Base-by-base conservation (phyloP, 2,888 invertebrate species). In the Troglohyphantes excavatus region DNA sequence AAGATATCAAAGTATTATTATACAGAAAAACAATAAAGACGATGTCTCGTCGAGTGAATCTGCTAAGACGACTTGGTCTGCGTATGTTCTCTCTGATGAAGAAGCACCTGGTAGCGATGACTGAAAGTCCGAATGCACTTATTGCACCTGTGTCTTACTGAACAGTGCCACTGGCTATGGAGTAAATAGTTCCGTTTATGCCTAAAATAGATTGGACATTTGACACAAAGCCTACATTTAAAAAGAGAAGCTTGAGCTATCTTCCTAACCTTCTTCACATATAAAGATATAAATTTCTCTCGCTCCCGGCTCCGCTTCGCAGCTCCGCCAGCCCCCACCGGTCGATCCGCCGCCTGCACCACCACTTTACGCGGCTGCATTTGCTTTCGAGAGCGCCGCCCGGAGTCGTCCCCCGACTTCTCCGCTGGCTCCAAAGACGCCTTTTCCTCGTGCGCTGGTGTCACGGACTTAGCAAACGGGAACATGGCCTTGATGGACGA, bases 71-170 rank as follows among this genome's bases (percentile, higher is more conserved):
- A 59, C 46, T 82, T 61, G 67, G 82, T 83, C 75, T 76, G 43
- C 29, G 23, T 82, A 59, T 90, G 90, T 90, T 90, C 90, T 90
- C 82, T 90, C 82, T 87, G 75, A 82, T 91, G 91, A 82, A 91
- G 65, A 85, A 89, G 84, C 81, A 91, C 81, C 91, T 91, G 91
- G 63, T 91, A 91, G 68, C 89, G 88, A 89, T 91, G 88, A 79
- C 84, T 39, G 53, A 89, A 91, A 72, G 83, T 88, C 76, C 75
- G 84, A 81, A 84, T 89, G 84, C 91, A 91, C 83, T 89, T 88
- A 27, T 79, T 84, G 65, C 91, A 91, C 21, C 75, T 63, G 75
- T 85, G 73, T 33, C 83, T 87, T 29, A 75, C 81, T 70, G 75
- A 76, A 75, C 75, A 67, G 63, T 89, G 88, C 84, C 88, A 91